These are phyloP conservation scores for Hypsibius dujardini DNA, from an alignment of 1,140 invertebrate genomes.

Conservation along the genomic window DNA sequence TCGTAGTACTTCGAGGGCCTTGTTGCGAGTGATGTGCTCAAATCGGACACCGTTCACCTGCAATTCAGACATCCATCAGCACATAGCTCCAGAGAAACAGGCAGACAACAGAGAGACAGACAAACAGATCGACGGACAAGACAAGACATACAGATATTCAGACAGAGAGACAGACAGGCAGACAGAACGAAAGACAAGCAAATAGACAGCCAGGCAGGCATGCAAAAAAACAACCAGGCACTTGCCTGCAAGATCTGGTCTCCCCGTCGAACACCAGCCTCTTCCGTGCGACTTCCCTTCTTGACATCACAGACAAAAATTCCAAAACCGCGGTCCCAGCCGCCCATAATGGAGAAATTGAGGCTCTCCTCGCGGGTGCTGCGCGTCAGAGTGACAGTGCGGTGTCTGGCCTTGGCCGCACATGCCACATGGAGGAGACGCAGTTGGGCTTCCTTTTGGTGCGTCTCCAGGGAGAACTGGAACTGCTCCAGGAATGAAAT, in stretches of 20 bases:
- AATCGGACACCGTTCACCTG: slow-evolving; percentile 94
- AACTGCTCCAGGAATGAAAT: slow-evolving; percentile 90
- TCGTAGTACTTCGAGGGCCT: slow-evolving; percentile 74
- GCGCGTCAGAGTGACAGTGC: slow-evolving; percentile 73
- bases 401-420: slow-evolving; percentile 75
- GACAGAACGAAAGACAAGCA: no score
- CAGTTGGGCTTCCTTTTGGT: slow-evolving; percentile 37
- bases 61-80: no score
- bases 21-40: slow-evolving; percentile 66
- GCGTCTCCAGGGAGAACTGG: slow-evolving; percentile 59
- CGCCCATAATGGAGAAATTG: slow-evolving; percentile 80
- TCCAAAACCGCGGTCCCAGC: slow-evolving; percentile 68
- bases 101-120: no score
- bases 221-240: no score
- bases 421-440: slow-evolving; percentile 82
- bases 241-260: slow-evolving; percentile 49
- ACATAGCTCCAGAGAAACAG: no score
- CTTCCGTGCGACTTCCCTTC: slow-evolving; percentile 74
- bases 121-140: no score
- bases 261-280: slow-evolving; percentile 84
- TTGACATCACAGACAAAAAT: slow-evolving; percentile 90
- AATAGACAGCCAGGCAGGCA: no score
- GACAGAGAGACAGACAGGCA: no score
- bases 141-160: no score
- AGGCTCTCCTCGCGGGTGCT: slow-evolving; percentile 75